A percentile compares a stretch with the other conserved stretches of the same genome.
Conservation (phyloP, 64 coral and sea anemone species). For the Porites australiensis region DNA sequence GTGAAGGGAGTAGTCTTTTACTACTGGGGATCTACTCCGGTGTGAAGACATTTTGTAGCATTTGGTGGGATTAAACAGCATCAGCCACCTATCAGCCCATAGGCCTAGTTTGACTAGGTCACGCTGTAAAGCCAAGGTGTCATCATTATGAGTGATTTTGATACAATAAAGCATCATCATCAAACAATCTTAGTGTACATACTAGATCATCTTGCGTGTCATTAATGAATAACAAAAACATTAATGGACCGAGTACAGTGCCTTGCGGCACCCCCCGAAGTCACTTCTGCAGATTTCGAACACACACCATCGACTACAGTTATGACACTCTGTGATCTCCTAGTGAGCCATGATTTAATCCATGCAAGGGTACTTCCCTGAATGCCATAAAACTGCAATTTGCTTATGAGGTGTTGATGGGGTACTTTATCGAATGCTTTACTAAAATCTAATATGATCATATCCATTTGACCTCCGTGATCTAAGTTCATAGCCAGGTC, state of each 20-base stretch:
- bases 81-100: slow-evolving; percentile 17
- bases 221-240: slow-evolving; percentile 43
- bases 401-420: slow-evolving; percentile 1
- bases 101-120: slow-evolving; percentile 36
- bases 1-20: too few species aligned
- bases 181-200: slow-evolving; percentile 40
- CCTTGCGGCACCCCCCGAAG: slow-evolving; percentile 49
- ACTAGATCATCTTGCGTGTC: neutral
- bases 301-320: slow-evolving; percentile 46
- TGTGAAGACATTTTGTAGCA: neutral
- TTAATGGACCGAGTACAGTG: slow-evolving; percentile 27
- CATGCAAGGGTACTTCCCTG: slow-evolving; percentile 24
- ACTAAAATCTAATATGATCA: slow-evolving; percentile 28
- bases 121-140: slow-evolving; percentile 1
- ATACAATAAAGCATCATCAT: slow-evolving; percentile 32
- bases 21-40: too few species aligned
- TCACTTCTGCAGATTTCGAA: slow-evolving; percentile 4
- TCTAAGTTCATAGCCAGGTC: slow-evolving; percentile 39
- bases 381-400: slow-evolving; percentile 50
- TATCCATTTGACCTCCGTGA: neutral
- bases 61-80: slow-evolving; percentile 26
- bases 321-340: slow-evolving; percentile 27
- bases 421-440: slow-evolving; percentile 27
- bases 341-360: slow-evolving; percentile 49
- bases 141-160: neutral